Evolutionary conservation across 92 coral and sea anemone genomes (phyloP), one percentile per base, ranked within the genome.

Genomic region (Nematostella vectensis): DNA sequence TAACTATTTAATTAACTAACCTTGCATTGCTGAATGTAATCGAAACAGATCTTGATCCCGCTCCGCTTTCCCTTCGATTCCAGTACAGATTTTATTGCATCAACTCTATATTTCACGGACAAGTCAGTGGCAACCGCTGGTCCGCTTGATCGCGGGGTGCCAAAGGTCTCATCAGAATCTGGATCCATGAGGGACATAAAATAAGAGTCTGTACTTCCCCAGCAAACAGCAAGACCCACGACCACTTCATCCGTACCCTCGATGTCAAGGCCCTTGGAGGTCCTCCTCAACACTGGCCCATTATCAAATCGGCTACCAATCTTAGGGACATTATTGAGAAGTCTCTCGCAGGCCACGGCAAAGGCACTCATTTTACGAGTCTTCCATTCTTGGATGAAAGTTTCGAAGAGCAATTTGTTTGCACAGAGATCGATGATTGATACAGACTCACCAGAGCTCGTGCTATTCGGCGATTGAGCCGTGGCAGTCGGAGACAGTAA

Each of bases 161-260:
- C 48, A 9, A 4, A 11, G 9, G 9, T 17, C 18, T 45, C 51
- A 4, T 6, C 11, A 17, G 4, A 8, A 4, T 45, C 51, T 8
- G 12, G 11, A 15, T 83, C 85, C 58, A 51, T 49, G 11, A 91
- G 67, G 13, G 98, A 91, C 18, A 86, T 42, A 53, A 61, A 91
- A 51, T 74, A 91, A 10, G 87, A 89, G 29, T 77, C 89, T 39
- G 67, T 70, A 18, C 68, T 57, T 27, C 83, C 77, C 96, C 99
- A 93, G 65, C 94, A 77, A 50, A 87, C 85, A 22, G 99, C 93
- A 29, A 87, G 17, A 25, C 99, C 99, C 3, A 82, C 88, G 13
- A 93, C 69, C 2, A 57, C 68, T 24, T 78, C 78, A 51, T 79
- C 89, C 19, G 75, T 82, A 11, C 74, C 99, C 17, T 79, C 96